Percentiles rank a stretch among this genome's conserved stretches.
Conservation (phyloP, 2,888 invertebrate species). For the Hirtodrosophila histrioides region DNA sequence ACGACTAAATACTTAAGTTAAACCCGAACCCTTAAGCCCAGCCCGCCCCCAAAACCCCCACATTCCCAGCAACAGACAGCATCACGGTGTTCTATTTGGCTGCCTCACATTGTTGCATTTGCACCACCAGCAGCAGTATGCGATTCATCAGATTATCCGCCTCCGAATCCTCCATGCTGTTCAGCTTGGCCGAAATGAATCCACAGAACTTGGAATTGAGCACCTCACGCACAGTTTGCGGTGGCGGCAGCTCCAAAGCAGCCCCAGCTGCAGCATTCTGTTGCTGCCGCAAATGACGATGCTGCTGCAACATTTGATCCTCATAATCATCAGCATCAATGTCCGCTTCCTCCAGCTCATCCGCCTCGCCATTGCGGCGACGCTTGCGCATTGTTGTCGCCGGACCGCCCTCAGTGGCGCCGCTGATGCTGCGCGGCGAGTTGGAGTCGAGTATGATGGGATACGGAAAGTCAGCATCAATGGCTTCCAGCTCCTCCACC, state of each 20-base stretch:
- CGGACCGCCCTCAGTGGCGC: slow-evolving; percentile 35
- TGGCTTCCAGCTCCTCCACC: slow-evolving; percentile 82
- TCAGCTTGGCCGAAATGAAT: slow-evolving; percentile 82
- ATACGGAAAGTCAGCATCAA: slow-evolving; percentile 83
- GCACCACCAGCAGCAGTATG: slow-evolving; percentile 81
- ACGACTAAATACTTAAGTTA: slow-evolving; percentile 23
- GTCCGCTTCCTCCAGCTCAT: slow-evolving; percentile 55
- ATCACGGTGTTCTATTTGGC: slow-evolving; percentile 35
- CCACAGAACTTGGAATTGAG: slow-evolving; percentile 83
- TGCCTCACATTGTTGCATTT: slow-evolving; percentile 76
- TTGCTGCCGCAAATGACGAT: slow-evolving; percentile 81
- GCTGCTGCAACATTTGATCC: slow-evolving; percentile 82
- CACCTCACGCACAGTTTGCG: slow-evolving; percentile 82
- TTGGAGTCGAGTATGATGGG: slow-evolving; percentile 82
- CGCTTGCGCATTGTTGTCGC: slow-evolving; percentile 56
- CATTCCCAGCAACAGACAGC: not conserved
- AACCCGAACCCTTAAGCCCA: not conserved
- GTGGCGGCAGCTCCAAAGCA: slow-evolving; percentile 73
- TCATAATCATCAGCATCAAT: slow-evolving; percentile 76
- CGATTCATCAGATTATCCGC: slow-evolving; percentile 83
- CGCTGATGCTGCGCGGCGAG: slow-evolving; percentile 61
- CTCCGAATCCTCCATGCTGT: slow-evolving; percentile 83
- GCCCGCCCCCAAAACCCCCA: not conserved
- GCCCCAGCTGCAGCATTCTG: slow-evolving; percentile 59
- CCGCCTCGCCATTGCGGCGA: slow-evolving; percentile 60